These are phyloP conservation scores for Ochropleura leucogaster DNA, from an alignment of 2,888 invertebrate genomes.

Conservation along the genomic window DNA sequence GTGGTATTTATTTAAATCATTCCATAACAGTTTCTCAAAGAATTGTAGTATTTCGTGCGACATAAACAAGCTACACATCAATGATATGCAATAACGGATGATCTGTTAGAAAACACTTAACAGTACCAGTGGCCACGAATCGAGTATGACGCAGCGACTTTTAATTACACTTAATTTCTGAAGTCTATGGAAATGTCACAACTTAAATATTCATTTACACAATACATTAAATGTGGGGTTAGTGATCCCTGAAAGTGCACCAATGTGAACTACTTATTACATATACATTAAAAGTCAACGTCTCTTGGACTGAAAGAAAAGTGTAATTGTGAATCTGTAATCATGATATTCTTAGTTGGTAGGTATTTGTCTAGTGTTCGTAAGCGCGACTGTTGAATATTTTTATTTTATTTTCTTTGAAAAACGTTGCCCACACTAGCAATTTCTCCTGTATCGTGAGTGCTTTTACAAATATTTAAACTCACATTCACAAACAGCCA, in stretches of 20 bases:
- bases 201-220: constrained; percentile 51
- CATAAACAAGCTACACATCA: neutral
- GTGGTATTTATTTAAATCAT: neutral
- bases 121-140: neutral
- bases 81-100: neutral
- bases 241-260: constrained; percentile 25
- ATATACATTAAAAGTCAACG: neutral
- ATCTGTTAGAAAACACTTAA: neutral
- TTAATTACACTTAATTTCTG: constrained; percentile 39
- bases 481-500: too few relatives aligned
- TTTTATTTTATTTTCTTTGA: too few relatives aligned
- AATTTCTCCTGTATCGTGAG: too few relatives aligned
- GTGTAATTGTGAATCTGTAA: neutral
- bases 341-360: neutral
- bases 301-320: neutral
- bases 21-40: neutral
- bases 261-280: constrained; percentile 13
- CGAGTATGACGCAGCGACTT: constrained; percentile 54
- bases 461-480: too few relatives aligned
- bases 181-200: constrained; percentile 40
- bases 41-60: neutral
- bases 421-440: too few relatives aligned
- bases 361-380: neutral
- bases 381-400: neutral
- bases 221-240: constrained; percentile 41